A percentile compares a stretch with the other conserved stretches of the same genome.
These are phyloP conservation scores for Lagopus leucura DNA, from an alignment of 2,113 vertebrate genomes.

Conservation along the genomic window DNA sequence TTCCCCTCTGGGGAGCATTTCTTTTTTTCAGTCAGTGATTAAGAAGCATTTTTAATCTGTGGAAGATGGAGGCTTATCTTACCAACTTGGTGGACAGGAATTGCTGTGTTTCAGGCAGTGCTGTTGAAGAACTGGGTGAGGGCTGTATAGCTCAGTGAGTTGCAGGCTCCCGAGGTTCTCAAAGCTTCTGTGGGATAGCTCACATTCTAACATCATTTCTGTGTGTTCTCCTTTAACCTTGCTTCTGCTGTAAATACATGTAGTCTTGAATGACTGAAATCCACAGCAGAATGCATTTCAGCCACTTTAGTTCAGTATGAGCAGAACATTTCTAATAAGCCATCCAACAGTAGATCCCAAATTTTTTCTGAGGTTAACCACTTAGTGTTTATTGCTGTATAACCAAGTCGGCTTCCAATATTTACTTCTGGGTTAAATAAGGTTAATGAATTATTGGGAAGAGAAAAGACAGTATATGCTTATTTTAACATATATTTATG, in stretches of 20 bases:
- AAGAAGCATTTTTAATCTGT: neutral
- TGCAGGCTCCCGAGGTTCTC: neutral
- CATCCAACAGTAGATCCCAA: neutral
- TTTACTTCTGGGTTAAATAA: neutral
- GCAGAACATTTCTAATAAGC: neutral
- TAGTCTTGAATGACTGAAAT: neutral
- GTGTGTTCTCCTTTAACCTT: neutral
- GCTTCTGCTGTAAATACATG: neutral
- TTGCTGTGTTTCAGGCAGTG: neutral
- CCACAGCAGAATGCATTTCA: neutral
- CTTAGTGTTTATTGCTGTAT: neutral
- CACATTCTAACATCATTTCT: neutral
- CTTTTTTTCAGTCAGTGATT: neutral
- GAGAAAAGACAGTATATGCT: neutral
- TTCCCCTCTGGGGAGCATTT: neutral
- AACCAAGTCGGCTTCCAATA: neutral
- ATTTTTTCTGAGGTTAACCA: conserved; percentile 17
- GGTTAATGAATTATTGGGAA: neutral
- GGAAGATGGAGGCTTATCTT: neutral
- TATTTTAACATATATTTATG: neutral
- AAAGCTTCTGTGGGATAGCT: neutral
- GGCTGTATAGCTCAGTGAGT: neutral
- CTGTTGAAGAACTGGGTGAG: neutral
- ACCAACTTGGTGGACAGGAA: neutral
- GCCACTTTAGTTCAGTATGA: neutral